Conservation (phyloP, 2,113 vertebrate genomes). For the Pseudorhombus dupliciocellatus region DNA sequence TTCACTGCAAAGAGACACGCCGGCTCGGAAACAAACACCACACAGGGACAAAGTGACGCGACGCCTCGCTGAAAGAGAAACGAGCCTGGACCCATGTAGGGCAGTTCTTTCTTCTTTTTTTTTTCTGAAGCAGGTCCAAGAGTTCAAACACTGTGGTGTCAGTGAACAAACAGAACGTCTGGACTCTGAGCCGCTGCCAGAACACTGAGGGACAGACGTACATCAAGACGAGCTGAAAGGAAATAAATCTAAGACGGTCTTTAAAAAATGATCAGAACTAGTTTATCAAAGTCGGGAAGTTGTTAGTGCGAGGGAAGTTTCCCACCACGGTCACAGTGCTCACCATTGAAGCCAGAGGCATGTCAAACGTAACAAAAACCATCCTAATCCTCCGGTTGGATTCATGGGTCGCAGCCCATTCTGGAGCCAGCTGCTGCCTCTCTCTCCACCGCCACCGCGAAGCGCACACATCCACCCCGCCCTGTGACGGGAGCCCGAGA, state of each 20-base stretch:
- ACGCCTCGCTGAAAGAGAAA: neutral
- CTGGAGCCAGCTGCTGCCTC: slow-evolving; percentile 63
- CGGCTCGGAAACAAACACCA: slow-evolving; percentile 6
- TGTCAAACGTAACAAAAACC: slow-evolving; percentile 81
- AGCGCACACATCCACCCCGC: slow-evolving; percentile 18
- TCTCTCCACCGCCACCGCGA: slow-evolving; percentile 6
- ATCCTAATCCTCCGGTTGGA: slow-evolving; percentile 75
- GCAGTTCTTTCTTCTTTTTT: slow-evolving; percentile 1
- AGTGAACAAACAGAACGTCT: slow-evolving; percentile 10
- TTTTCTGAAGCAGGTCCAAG: slow-evolving; percentile 15
- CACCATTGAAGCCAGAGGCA: slow-evolving; percentile 81
- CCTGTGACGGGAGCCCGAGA: neutral
- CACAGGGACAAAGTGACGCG: neutral
- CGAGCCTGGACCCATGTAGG: slow-evolving; percentile 6
- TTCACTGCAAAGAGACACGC: neutral
- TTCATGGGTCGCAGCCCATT: slow-evolving; percentile 66
- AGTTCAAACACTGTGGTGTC: slow-evolving; percentile 60
- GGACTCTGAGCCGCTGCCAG: slow-evolving; percentile 7
- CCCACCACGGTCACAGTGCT: slow-evolving; percentile 60
- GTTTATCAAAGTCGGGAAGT: slow-evolving; percentile 1
- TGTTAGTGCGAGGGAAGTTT: slow-evolving; percentile 35
- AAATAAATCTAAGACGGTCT: neutral
- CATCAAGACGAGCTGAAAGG: neutral
- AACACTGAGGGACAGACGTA: neutral
- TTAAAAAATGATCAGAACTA: neutral